Percentiles rank a stretch among this genome's conserved stretches.
Evolutionary conservation across 2,888 invertebrate species (phyloP).

Genomic region (Sarcophaga carnaria): DNA sequence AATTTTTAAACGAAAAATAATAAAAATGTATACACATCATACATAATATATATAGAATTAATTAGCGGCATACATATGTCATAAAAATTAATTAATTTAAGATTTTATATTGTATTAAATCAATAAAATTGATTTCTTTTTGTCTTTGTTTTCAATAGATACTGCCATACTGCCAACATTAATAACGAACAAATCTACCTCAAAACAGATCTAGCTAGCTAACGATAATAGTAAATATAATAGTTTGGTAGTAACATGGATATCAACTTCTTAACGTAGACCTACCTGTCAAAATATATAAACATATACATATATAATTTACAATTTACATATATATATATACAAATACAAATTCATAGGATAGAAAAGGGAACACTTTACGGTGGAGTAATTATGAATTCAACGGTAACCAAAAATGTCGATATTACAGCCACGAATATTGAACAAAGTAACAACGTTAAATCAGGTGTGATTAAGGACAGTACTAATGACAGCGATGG

Average conservation of each 20-base stretch:
- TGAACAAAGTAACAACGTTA: conserved; percentile 20
- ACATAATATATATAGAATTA: too few relatives aligned
- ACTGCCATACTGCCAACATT: conserved; percentile 59
- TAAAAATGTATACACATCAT: too few relatives aligned
- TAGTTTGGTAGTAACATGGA: conserved; percentile 32
- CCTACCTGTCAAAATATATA: neutral
- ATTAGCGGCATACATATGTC: neutral
- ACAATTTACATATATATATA: conserved; percentile 17
- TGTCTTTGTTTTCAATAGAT: conserved; percentile 43
- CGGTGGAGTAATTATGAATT: conserved; percentile 57
- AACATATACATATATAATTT: neutral
- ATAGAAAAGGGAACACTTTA: neutral
- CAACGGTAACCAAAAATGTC: conserved; percentile 46
- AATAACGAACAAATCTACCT: conserved; percentile 65
- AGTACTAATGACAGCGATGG: conserved; percentile 9
- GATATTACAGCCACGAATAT: conserved; percentile 34
- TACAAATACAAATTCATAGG: neutral
- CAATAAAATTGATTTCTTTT: neutral
- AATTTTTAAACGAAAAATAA: too few relatives aligned
- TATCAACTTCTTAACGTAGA: conserved; percentile 33
- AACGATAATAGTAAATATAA: conserved; percentile 15
- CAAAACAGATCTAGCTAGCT: conserved; percentile 45
- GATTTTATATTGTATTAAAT: neutral
- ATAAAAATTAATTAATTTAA: neutral
- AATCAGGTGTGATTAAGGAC: conserved; percentile 17